Conservation (phyloP, 2,113 vertebrate species). For the Eleginops maclovinus region DNA sequence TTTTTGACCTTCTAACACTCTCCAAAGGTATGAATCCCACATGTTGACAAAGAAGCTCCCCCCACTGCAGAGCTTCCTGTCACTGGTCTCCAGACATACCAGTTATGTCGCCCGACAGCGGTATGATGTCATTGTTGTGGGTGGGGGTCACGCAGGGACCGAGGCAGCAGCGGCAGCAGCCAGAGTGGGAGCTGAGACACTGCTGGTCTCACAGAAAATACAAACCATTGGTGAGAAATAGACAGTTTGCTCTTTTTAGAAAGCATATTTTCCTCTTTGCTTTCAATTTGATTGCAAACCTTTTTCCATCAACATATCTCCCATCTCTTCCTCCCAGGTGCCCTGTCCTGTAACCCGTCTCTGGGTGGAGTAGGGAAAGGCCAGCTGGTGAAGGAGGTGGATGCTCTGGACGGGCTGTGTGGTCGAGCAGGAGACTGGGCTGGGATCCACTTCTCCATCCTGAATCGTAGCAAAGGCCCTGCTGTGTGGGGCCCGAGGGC, state of each 20-base stretch:
- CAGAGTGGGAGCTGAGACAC: conserved; percentile 87
- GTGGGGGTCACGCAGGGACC: conserved; percentile 93
- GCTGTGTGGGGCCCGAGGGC: conserved; percentile 97
- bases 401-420: conserved; percentile 95
- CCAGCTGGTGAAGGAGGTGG: conserved; percentile 92
- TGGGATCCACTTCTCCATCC: conserved; percentile 93
- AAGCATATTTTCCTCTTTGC: too few species aligned
- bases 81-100: conserved; percentile 40
- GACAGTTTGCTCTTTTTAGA: not conserved
- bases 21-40: conserved; percentile 42
- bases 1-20: conserved; percentile 1
- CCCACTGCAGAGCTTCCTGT: conserved; percentile 34
- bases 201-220: conserved; percentile 91
- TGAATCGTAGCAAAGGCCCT: conserved; percentile 93
- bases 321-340: conserved; percentile 78
- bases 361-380: conserved; percentile 96
- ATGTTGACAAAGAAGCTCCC: conserved; percentile 75
- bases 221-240: conserved; percentile 87
- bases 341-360: conserved; percentile 96
- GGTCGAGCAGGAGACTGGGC: conserved; percentile 90
- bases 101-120: conserved; percentile 52
- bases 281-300: not conserved
- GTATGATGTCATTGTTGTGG: conserved; percentile 92
- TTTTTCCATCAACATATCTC: not conserved
- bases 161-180: conserved; percentile 92